Conservation (phyloP, 2,113 vertebrate genomes). For the Lates calcarifer region DNA sequence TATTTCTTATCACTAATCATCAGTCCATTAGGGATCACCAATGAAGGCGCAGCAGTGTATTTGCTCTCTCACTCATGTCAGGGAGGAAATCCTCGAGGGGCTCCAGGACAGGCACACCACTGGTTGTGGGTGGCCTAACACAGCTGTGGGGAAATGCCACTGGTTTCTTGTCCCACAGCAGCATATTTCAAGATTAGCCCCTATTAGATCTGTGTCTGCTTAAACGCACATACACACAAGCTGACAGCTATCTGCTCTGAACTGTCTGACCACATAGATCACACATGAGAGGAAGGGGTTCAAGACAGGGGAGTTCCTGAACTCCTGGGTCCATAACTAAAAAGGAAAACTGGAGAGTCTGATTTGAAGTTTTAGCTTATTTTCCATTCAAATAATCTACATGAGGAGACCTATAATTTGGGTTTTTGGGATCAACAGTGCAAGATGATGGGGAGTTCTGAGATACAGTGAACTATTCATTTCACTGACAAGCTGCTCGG, state of each 20-base stretch:
- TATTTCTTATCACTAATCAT: slow-evolving; percentile 29
- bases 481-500: not conserved
- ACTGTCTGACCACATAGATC: slow-evolving; percentile 52
- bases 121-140: slow-evolving; percentile 46
- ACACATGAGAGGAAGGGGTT: slow-evolving; percentile 58
- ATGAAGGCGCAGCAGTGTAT: not conserved
- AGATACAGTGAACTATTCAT: not conserved
- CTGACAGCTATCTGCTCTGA: slow-evolving; percentile 33
- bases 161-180: slow-evolving; percentile 72
- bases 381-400: slow-evolving; percentile 22
- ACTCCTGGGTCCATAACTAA: not conserved
- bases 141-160: slow-evolving; percentile 69
- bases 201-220: slow-evolving; percentile 35
- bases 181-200: slow-evolving; percentile 63
- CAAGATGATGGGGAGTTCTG: not conserved
- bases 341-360: not conserved
- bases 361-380: not conserved
- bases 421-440: not conserved
- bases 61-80: slow-evolving; percentile 3
- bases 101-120: slow-evolving; percentile 38
- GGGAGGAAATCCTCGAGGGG: slow-evolving; percentile 43
- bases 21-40: not conserved
- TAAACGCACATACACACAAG: slow-evolving; percentile 12
- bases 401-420: slow-evolving; percentile 6
- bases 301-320: slow-evolving; percentile 60